Evolutionary conservation across 2,113 vertebrate species (phyloP).

Genomic region (Scomber japonicus): DNA sequence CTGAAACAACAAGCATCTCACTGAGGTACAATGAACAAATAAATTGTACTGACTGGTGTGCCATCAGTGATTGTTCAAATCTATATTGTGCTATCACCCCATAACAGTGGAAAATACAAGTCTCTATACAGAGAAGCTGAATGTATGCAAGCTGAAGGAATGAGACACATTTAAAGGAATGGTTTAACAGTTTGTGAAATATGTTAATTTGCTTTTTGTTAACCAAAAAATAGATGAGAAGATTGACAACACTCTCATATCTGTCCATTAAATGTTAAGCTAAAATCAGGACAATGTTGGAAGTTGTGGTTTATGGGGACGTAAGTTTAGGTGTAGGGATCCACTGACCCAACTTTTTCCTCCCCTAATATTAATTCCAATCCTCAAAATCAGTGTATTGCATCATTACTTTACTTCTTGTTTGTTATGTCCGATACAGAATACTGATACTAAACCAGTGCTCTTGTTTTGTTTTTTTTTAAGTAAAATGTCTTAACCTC

Average conservation of each 20-base stretch:
- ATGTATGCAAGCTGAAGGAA: slow-evolving; percentile 72
- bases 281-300: not conserved
- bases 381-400: too few relatives aligned
- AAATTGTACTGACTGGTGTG: slow-evolving; percentile 28
- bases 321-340: too few relatives aligned
- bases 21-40: slow-evolving; percentile 30
- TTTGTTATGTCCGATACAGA: too few relatives aligned
- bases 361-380: too few relatives aligned
- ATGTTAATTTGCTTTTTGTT: not conserved
- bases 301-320: too few relatives aligned
- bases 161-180: slow-evolving; percentile 24
- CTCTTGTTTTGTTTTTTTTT: too few relatives aligned
- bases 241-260: slow-evolving; percentile 1
- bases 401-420: too few relatives aligned
- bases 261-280: not conserved
- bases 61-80: slow-evolving; percentile 50
- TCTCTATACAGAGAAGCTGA: slow-evolving; percentile 65
- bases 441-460: too few relatives aligned
- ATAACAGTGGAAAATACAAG: slow-evolving; percentile 22
- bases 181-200: slow-evolving; percentile 26
- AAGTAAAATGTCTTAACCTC: too few relatives aligned
- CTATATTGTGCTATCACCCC: slow-evolving; percentile 25
- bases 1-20: slow-evolving; percentile 15
- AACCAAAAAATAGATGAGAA: slow-evolving; percentile 18
- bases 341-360: too few relatives aligned